These are phyloP conservation scores for Palythoa grandis DNA, from an alignment of 92 coral and sea anemone genomes.

Conservation along the genomic window DNA sequence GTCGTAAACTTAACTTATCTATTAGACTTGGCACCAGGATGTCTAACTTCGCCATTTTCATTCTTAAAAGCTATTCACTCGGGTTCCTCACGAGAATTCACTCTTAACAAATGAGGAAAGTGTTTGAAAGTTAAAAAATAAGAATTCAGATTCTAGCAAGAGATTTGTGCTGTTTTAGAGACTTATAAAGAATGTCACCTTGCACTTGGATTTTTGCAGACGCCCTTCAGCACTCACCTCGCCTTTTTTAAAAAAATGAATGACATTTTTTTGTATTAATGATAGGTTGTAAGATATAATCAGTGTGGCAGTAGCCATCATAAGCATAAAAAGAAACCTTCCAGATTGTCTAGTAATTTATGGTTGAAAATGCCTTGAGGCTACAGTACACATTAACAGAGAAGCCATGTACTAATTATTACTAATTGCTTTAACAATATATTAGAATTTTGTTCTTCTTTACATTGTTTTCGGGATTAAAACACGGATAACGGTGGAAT, in stretches of 20 bases:
- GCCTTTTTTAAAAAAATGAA: no score
- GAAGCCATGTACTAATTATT: background rate
- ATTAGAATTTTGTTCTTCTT: background rate
- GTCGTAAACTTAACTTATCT: background rate
- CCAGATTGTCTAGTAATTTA: background rate
- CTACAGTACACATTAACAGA: background rate
- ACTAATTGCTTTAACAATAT: background rate
- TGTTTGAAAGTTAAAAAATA: background rate
- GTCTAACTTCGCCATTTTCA: background rate
- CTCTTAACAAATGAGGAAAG: background rate
- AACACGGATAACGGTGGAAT: background rate
- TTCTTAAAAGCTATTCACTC: background rate
- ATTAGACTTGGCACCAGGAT: background rate
- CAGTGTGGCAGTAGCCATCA: background rate
- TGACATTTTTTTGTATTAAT: no score
- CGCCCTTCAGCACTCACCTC: no score
- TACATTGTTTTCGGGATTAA: background rate
- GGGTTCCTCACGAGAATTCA: background rate
- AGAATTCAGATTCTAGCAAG: no score
- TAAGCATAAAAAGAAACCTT: background rate
- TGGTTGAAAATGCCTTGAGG: background rate
- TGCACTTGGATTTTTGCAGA: no score
- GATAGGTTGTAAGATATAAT: no score
- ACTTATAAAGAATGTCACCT: no score
- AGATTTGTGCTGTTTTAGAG: no score